phyloP scores from a whole-genome alignment of 2,113 vertebrate species.

The Terrapene triunguis region DNA sequence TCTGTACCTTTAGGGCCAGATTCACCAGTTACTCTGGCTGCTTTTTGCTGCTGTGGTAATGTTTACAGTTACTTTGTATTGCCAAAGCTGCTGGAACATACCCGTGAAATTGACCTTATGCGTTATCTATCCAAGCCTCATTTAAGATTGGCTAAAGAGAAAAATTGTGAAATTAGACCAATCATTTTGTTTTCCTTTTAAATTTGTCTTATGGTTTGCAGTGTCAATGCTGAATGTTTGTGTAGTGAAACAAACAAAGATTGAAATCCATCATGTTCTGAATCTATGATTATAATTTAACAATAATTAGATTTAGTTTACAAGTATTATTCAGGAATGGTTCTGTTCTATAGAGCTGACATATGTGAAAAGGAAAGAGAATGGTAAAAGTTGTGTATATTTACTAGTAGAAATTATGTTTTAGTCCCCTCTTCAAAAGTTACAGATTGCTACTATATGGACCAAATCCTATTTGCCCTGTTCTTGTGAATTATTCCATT shows the following conservation, averaged over 20 bases:
- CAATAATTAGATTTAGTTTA: not conserved
- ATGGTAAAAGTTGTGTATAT: not conserved
- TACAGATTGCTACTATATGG: not conserved
- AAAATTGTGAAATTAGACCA: not conserved
- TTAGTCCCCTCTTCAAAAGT: not conserved
- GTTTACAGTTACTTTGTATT: conserved; percentile 2
- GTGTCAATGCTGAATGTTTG: not conserved
- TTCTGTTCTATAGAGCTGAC: not conserved
- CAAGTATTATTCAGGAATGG: not conserved
- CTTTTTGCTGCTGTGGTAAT: conserved; percentile 20
- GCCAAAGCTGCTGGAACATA: conserved; percentile 1
- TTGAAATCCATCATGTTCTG: not conserved
- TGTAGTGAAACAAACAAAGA: not conserved
- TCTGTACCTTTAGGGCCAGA: conserved; percentile 63
- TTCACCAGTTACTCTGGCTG: conserved; percentile 29
- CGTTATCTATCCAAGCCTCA: not conserved
- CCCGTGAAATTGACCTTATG: not conserved
- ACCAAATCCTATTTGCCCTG: not conserved
- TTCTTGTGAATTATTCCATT: not conserved
- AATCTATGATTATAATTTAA: not conserved
- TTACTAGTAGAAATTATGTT: not conserved
- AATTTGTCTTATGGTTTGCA: not conserved
- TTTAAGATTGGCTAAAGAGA: not conserved
- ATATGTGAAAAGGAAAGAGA: not conserved
- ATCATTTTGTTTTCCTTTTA: fast-evolving